phyloP scores from a whole-genome alignment of 2,113 vertebrate genomes.

The Tragelaphus strepsiceros region DNA sequence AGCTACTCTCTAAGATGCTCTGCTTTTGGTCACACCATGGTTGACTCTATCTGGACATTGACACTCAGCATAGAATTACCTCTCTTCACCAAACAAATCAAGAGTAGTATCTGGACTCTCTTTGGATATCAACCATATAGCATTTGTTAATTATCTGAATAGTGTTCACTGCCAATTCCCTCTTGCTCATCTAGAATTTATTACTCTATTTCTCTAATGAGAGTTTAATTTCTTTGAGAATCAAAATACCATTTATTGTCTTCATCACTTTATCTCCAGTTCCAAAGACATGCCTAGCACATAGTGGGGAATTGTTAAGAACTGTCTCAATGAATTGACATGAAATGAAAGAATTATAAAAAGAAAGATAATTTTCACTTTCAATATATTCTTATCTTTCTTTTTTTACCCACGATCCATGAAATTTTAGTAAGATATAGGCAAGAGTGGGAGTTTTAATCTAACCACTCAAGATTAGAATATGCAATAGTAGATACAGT shows the following conservation, averaged over 20 bases:
- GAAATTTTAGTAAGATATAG: not conserved
- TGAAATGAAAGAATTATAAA: not conserved
- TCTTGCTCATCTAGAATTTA: not conserved
- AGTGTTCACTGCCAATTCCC: not conserved
- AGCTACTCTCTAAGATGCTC: not conserved
- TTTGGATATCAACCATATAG: not conserved
- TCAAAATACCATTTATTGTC: not conserved
- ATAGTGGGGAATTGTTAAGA: not conserved
- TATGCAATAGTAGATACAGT: not conserved
- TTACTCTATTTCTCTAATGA: not conserved
- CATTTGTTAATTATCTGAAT: not conserved
- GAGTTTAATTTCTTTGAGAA: not conserved
- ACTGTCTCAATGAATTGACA: not conserved
- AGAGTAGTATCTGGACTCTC: not conserved
- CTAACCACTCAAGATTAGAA: not conserved
- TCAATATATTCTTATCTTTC: not conserved
- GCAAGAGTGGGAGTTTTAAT: not conserved
- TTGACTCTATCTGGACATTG: not conserved
- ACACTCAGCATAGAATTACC: not conserved
- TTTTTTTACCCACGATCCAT: not conserved
- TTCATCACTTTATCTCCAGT: not conserved
- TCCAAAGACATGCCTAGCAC: not conserved
- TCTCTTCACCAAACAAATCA: not conserved
- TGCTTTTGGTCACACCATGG: not conserved
- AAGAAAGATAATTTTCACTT: not conserved